phyloP scores from a whole-genome alignment of 2,888 invertebrate genomes.

The Stratiomys singularior region DNA sequence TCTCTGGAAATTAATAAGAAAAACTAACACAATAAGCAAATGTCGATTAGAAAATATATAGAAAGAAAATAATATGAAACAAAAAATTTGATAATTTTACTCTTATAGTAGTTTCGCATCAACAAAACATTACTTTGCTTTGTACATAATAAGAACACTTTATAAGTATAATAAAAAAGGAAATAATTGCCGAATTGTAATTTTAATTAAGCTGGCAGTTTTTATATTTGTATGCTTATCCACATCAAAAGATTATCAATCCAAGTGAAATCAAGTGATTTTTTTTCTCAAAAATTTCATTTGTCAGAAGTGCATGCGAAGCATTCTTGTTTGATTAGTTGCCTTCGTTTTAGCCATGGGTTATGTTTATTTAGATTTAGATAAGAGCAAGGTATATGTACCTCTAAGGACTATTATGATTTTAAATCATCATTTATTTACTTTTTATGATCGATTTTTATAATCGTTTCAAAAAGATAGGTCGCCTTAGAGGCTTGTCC shows the following conservation, averaged over 20 bases:
- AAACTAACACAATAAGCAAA: not conserved
- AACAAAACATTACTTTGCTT: slow-evolving; percentile 8
- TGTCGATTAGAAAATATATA: not conserved
- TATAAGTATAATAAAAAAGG: slow-evolving; percentile 12
- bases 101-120: not conserved
- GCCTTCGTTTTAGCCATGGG: too few species aligned
- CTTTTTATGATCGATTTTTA: too few species aligned
- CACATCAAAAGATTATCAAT: not conserved
- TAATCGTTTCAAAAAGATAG: too few species aligned
- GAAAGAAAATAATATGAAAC: slow-evolving; percentile 6
- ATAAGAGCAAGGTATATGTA: too few species aligned
- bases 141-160: slow-evolving; percentile 24
- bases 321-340: too few species aligned
- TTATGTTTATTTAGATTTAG: too few species aligned
- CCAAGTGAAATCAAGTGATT: not conserved
- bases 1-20: slow-evolving; percentile 7
- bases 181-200: slow-evolving; percentile 24
- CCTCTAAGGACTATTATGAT: too few species aligned
- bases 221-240: slow-evolving; percentile 52
- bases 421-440: too few species aligned
- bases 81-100: slow-evolving; percentile 4
- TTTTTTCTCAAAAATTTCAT: not conserved
- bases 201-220: slow-evolving; percentile 46
- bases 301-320: too few species aligned
- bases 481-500: too few species aligned